These are phyloP conservation scores for Bergia sp. DNA, from an alignment of 92 coral and sea anemone genomes.

Conservation along the genomic window DNA sequence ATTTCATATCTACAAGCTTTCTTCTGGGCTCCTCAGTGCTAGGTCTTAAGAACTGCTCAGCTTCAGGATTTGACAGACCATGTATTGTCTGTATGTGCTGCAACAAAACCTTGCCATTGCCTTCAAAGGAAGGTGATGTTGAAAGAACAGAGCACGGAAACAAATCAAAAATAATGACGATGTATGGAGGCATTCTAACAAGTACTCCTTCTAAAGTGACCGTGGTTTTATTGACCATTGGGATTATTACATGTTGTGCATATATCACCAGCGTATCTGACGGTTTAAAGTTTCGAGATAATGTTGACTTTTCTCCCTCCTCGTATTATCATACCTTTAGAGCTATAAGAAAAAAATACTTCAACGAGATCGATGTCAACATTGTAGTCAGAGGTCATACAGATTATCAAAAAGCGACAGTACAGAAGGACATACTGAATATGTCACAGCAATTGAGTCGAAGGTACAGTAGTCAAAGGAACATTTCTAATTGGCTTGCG, in stretches of 20 bases:
- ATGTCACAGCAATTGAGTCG: slow-evolving; percentile 30
- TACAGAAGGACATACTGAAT: slow-evolving; percentile 14
- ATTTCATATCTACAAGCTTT: slow-evolving; percentile 42
- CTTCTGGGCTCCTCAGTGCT: slow-evolving; percentile 37
- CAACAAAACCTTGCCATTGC: background rate
- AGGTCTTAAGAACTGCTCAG: slow-evolving; percentile 1
- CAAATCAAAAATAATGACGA: slow-evolving; percentile 8
- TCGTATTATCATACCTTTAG: slow-evolving; percentile 19
- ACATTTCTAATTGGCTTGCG: slow-evolving; percentile 52
- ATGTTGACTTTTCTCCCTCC: slow-evolving; percentile 11
- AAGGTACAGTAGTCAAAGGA: slow-evolving; percentile 6
- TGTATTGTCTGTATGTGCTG: background rate
- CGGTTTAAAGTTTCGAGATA: background rate
- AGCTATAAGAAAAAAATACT: slow-evolving; percentile 23
- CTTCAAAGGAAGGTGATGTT: background rate
- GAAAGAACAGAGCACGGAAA: background rate
- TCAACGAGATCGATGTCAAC: slow-evolving; percentile 42
- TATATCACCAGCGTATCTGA: slow-evolving; percentile 29
- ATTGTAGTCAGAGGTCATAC: slow-evolving; percentile 28
- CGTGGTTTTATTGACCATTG: slow-evolving; percentile 37
- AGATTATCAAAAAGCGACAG: slow-evolving; percentile 42
- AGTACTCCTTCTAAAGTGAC: slow-evolving; percentile 34
- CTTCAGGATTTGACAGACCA: background rate
- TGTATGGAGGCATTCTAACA: slow-evolving; percentile 32
- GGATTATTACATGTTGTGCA: slow-evolving; percentile 42